Conservation (phyloP, 2,888 invertebrate species). For the Epistrophe eligans region DNA sequence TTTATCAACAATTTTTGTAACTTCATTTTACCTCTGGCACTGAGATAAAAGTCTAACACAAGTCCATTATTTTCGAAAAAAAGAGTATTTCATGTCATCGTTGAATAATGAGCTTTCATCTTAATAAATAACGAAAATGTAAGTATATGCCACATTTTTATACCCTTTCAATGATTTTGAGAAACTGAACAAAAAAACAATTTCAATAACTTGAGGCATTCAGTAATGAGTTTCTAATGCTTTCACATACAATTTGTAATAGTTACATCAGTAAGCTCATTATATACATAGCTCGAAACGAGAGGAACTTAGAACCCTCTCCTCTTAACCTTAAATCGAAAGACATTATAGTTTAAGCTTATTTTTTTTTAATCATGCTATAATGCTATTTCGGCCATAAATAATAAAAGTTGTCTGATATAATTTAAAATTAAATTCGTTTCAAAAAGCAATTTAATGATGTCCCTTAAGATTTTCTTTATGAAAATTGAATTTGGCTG, state of each 20-base stretch:
- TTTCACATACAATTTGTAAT: slow-evolving; percentile 12
- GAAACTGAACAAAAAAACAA: background rate
- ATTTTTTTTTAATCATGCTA: background rate
- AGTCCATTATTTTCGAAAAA: background rate
- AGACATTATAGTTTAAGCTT: background rate
- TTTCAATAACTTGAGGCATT: background rate
- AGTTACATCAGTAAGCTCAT: slow-evolving; percentile 32
- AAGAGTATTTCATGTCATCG: background rate
- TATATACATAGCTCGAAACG: slow-evolving; percentile 6
- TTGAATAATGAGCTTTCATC: background rate
- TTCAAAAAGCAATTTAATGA: slow-evolving; percentile 7
- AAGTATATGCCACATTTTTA: background rate
- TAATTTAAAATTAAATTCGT: background rate
- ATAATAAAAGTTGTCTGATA: background rate
- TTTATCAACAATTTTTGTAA: background rate
- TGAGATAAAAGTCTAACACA: background rate
- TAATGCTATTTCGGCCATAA: slow-evolving; percentile 4
- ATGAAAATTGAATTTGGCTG: background rate
- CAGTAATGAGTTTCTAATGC: slow-evolving; percentile 1
- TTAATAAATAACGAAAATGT: background rate
- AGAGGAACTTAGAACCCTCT: background rate
- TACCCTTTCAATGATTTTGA: background rate
- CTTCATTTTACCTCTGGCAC: background rate
- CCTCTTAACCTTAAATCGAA: background rate
- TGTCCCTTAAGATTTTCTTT: background rate